These are phyloP conservation scores for Nothocercus nigrocapillus DNA, from an alignment of 2,113 vertebrate species.

Conservation along the genomic window DNA sequence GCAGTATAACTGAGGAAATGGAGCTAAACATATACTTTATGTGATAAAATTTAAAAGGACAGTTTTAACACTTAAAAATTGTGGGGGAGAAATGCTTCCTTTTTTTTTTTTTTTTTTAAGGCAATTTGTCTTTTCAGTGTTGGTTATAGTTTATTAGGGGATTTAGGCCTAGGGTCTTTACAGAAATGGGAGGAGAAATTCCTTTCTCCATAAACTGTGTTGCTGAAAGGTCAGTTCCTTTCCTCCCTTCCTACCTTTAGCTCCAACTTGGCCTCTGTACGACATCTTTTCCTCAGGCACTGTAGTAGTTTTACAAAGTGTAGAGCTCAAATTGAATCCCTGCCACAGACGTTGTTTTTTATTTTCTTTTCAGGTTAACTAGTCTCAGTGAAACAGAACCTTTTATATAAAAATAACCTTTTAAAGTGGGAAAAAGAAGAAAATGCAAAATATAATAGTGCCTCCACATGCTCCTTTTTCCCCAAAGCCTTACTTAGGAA, in stretches of 20 bases:
- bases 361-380: neutral
- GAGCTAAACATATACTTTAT: neutral
- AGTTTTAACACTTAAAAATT: neutral
- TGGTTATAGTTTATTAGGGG: neutral
- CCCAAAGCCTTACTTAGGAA: neutral
- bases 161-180: neutral
- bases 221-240: neutral
- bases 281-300: neutral
- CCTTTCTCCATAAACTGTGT: accelerated
- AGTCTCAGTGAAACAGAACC: neutral
- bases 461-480: neutral
- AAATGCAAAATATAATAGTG: neutral
- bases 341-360: neutral
- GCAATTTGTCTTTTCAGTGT: neutral
- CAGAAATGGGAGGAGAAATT: neutral
- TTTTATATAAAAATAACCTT: neutral
- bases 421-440: neutral
- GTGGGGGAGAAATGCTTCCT: neutral
- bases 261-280: neutral
- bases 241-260: neutral
- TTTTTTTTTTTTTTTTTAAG: neutral
- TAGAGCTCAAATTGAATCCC: neutral
- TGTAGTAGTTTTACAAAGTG: neutral
- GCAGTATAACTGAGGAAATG: neutral
- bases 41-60: neutral